A percentile compares a stretch with the other conserved stretches of the same genome.
phyloP scores from a whole-genome alignment of 2,888 invertebrate genomes.

The Sphaerophoria rueppellii region DNA sequence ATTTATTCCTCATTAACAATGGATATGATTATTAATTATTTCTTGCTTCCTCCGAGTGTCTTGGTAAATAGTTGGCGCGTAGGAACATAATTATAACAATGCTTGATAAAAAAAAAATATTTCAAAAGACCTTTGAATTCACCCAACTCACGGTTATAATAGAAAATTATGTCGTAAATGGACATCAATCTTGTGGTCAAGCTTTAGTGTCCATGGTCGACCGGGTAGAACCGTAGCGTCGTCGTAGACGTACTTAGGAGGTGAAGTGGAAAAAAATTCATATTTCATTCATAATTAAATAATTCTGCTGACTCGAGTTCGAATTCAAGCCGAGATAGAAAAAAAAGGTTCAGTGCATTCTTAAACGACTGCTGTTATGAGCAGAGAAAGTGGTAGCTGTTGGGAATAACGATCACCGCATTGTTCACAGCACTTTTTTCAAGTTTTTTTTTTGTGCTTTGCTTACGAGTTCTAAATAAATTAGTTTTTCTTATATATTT shows the following conservation, averaged over 20 bases:
- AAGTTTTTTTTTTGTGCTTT: background rate
- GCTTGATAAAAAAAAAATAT: slow-evolving; percentile 5
- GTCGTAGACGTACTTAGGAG: background rate
- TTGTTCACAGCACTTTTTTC: slow-evolving; percentile 41
- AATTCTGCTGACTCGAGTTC: slow-evolving; percentile 27
- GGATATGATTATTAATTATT: slow-evolving; percentile 45
- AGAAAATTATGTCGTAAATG: slow-evolving; percentile 43
- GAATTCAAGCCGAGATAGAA: slow-evolving; percentile 40
- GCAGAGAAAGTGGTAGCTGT: background rate
- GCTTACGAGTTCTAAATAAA: slow-evolving; percentile 51
- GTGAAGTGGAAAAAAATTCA: slow-evolving; percentile 37
- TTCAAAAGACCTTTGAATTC: slow-evolving; percentile 28
- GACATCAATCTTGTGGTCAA: slow-evolving; percentile 50
- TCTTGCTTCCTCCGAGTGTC: background rate
- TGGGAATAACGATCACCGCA: background rate
- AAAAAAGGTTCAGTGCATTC: slow-evolving; percentile 22
- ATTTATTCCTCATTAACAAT: slow-evolving; percentile 46
- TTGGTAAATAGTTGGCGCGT: slow-evolving; percentile 8
- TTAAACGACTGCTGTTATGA: slow-evolving; percentile 7
- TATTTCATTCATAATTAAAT: slow-evolving; percentile 56
- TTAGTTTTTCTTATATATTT: slow-evolving; percentile 39
- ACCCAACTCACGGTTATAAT: slow-evolving; percentile 24
- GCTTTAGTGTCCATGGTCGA: slow-evolving; percentile 40
- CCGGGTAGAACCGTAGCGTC: background rate
- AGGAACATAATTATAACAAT: slow-evolving; percentile 28